phyloP scores from a whole-genome alignment of 2,888 invertebrate species.

The Netelia virgata region DNA sequence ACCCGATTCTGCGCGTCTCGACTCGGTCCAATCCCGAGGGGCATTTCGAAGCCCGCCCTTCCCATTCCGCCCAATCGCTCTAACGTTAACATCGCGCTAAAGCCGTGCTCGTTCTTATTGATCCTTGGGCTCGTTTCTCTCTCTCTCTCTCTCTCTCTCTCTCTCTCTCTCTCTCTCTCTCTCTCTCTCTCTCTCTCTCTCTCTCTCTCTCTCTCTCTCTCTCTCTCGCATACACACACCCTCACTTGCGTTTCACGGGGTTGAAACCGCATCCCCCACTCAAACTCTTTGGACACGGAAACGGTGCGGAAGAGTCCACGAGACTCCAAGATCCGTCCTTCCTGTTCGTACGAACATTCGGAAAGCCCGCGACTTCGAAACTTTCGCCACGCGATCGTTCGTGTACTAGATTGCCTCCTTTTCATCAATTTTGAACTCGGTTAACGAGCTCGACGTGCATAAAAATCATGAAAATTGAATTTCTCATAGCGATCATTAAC shows the following conservation, averaged over 20 bases:
- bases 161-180: constrained; percentile 29
- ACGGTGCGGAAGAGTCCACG: constrained; percentile 28
- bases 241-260: constrained; percentile 46
- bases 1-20: constrained; percentile 49
- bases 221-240: neutral
- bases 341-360: constrained; percentile 45
- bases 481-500: neutral
- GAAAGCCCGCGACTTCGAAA: constrained; percentile 33
- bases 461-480: constrained; percentile 12
- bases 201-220: constrained; percentile 32
- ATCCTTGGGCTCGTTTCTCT: constrained; percentile 71
- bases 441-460: neutral
- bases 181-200: constrained; percentile 34
- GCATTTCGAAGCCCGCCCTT: constrained; percentile 56
- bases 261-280: constrained; percentile 68
- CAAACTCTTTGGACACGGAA: constrained; percentile 62
- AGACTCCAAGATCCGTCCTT: constrained; percentile 18
- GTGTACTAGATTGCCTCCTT: constrained; percentile 1
- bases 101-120: constrained; percentile 74
- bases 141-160: constrained; percentile 21
- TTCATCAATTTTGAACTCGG: neutral
- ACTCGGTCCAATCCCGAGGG: constrained; percentile 50
- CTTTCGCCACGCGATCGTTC: constrained; percentile 43
- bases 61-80: constrained; percentile 64
- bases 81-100: constrained; percentile 69